phyloP scores from a whole-genome alignment of 53 echinoderm and acorn worm species.

The Apostichopus leukothele region DNA sequence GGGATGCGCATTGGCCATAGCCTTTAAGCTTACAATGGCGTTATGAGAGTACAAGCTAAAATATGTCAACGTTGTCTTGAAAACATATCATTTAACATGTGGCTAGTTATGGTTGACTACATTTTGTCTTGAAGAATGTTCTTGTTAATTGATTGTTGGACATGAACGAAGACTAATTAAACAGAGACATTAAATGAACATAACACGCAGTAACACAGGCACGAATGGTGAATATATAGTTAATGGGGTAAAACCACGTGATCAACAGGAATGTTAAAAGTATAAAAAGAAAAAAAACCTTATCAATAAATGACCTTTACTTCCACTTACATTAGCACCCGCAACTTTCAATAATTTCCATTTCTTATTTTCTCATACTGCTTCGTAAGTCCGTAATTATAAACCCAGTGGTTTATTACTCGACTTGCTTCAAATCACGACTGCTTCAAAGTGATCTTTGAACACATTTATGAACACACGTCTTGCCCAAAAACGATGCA shows the following conservation, averaged over 20 bases:
- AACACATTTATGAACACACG: no score
- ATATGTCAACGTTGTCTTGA: no score
- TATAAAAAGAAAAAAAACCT: slow-evolving; percentile 1
- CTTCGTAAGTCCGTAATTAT: background rate
- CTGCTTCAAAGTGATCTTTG: no score
- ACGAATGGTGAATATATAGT: slow-evolving; percentile 31
- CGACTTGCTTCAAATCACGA: background rate
- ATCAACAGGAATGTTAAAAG: slow-evolving; percentile 45
- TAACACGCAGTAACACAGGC: slow-evolving; percentile 32
- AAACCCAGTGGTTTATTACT: background rate
- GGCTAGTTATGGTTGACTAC: no score
- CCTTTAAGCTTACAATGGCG: no score
- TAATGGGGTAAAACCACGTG: slow-evolving; percentile 20
- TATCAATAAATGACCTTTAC: background rate
- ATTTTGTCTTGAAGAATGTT: no score
- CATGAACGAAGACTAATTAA: background rate
- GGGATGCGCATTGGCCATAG: no score
- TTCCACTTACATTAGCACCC: background rate
- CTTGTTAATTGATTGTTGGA: no score
- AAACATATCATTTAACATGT: no score
- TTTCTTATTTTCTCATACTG: background rate
- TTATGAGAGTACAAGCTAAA: no score
- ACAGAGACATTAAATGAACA: background rate
- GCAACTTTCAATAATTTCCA: background rate
- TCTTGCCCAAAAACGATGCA: no score